phyloP scores from a whole-genome alignment of 2,888 invertebrate species.

The Pristionchus arcanus region DNA sequence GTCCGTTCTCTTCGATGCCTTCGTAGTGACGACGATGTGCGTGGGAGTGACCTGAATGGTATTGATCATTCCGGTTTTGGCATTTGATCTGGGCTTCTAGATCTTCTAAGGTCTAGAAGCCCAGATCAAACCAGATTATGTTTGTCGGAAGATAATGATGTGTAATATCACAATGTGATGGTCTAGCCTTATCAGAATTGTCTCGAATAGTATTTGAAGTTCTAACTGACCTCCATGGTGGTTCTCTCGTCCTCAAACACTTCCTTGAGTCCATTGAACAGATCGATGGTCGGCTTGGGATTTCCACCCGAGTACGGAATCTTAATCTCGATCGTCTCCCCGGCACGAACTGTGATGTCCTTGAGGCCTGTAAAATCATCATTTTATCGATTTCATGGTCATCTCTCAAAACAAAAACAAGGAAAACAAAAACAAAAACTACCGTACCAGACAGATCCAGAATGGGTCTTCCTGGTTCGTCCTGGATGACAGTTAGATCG shows the following conservation, averaged over 20 bases:
- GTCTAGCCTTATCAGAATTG: no score
- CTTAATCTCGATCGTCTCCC: slow-evolving; percentile 97
- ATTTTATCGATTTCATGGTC: background rate
- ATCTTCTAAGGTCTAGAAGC: no score
- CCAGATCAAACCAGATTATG: no score
- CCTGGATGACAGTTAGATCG: slow-evolving; percentile 91
- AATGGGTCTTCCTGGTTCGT: slow-evolving; percentile 91
- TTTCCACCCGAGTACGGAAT: slow-evolving; percentile 94
- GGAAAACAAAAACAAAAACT: no score
- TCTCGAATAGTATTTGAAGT: background rate
- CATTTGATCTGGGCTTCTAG: no score
- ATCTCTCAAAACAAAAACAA: background rate
- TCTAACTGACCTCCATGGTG: slow-evolving; percentile 70
- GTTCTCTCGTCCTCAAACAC: slow-evolving; percentile 85
- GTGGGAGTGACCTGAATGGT: slow-evolving; percentile 63
- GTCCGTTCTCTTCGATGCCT: slow-evolving; percentile 91
- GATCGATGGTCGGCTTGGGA: slow-evolving; percentile 94
- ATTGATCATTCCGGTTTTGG: no score
- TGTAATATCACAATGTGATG: no score
- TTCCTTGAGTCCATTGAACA: slow-evolving; percentile 91
- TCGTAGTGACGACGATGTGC: slow-evolving; percentile 89
- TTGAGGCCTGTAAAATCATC: background rate
- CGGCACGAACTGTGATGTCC: slow-evolving; percentile 96
- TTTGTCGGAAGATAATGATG: no score
- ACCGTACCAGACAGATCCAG: slow-evolving; percentile 90